Conservation (phyloP, 2,888 invertebrate genomes). For the Coenonympha glycerion region DNA sequence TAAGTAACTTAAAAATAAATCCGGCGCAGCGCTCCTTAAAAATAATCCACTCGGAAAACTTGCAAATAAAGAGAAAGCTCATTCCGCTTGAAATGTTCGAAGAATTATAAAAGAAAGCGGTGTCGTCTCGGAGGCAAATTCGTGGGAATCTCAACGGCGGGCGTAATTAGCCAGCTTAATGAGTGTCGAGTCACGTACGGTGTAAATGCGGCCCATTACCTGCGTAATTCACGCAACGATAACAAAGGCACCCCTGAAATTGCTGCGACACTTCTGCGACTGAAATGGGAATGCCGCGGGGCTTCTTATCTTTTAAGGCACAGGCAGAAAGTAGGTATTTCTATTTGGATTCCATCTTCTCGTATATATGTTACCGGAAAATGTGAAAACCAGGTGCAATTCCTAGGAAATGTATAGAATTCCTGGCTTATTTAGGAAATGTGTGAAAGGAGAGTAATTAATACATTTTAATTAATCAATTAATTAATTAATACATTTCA, state of each 20-base stretch:
- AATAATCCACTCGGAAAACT: background rate
- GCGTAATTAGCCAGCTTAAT: conserved; percentile 71
- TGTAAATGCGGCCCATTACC: conserved; percentile 68
- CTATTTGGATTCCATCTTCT: too few relatives aligned
- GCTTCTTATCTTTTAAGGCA: conserved; percentile 17
- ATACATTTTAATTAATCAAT: too few relatives aligned
- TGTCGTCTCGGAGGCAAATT: conserved; percentile 28
- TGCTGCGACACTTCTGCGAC: conserved; percentile 20
- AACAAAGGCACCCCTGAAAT: conserved; percentile 43
- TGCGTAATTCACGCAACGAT: conserved; percentile 68
- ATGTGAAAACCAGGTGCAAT: too few relatives aligned
- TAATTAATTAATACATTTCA: too few relatives aligned
- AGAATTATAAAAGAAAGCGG: conserved; percentile 32
- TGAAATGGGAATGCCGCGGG: conserved; percentile 17
- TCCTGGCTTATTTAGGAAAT: too few relatives aligned
- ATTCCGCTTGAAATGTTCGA: background rate
- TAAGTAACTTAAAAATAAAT: too few relatives aligned
- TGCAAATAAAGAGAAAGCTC: background rate
- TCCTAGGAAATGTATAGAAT: too few relatives aligned
- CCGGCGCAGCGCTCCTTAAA: too few relatives aligned
- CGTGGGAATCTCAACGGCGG: conserved; percentile 40
- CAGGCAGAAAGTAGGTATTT: too few relatives aligned
- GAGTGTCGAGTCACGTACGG: conserved; percentile 70
- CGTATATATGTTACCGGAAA: too few relatives aligned
- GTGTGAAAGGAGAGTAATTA: too few relatives aligned